These are phyloP conservation scores for Leptinotarsa haldemani DNA, from an alignment of 2,888 invertebrate species.

Conservation along the genomic window DNA sequence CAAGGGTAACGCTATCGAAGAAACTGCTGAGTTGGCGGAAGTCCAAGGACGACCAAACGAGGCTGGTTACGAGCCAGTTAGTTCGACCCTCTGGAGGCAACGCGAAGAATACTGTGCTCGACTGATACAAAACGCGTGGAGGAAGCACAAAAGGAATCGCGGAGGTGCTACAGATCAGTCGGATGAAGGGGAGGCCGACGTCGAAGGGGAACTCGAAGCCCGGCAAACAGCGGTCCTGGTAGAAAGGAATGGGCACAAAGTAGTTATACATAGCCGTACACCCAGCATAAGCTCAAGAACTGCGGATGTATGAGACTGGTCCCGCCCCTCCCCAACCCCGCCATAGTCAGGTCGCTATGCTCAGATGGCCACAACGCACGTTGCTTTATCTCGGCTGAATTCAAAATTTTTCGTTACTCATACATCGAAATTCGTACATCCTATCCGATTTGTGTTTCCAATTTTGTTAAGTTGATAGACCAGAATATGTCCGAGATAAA, in stretches of 20 bases:
- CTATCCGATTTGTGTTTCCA: constrained; percentile 41
- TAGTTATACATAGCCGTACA: constrained; percentile 90
- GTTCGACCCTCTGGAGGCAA: constrained; percentile 94
- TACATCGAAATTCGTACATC: constrained; percentile 49
- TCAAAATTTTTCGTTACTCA: constrained; percentile 42
- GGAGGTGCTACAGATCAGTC: constrained; percentile 70
- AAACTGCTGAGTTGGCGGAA: constrained; percentile 87
- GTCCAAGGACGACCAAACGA: constrained; percentile 87
- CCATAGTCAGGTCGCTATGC: constrained; percentile 58
- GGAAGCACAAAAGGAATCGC: constrained; percentile 83
- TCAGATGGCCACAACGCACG: constrained; percentile 55
- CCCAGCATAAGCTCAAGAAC: constrained; percentile 85
- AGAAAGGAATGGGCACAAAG: constrained; percentile 89
- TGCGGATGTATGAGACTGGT: constrained; percentile 87
- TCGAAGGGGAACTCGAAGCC: constrained; percentile 57
- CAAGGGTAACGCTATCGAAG: constrained; percentile 94
- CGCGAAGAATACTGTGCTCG: constrained; percentile 97
- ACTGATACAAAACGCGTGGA: constrained; percentile 95
- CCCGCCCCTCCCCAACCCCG: constrained; percentile 74
- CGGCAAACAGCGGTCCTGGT: constrained; percentile 88
- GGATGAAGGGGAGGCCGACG: constrained; percentile 67
- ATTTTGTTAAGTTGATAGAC: constrained; percentile 29
- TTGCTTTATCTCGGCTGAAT: constrained; percentile 56
- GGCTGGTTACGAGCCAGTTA: constrained; percentile 92
- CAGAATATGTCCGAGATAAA: constrained; percentile 60